Conservation (phyloP, 2,888 invertebrate genomes). For the Phymatocera aterrima region DNA sequence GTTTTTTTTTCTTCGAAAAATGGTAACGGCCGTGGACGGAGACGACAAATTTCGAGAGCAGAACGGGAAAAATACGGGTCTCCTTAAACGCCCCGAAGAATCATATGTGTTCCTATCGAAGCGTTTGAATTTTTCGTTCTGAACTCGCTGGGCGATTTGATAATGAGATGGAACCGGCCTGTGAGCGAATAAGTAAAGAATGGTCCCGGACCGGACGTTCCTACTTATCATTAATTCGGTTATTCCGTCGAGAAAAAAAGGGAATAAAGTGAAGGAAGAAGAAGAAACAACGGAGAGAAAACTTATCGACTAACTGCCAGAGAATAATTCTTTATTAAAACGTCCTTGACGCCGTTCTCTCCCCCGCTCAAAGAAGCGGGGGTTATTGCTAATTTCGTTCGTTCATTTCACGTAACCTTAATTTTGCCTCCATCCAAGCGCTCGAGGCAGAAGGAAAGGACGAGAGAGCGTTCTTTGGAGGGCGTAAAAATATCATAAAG, state of each 20-base stretch:
- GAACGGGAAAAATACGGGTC: too few species aligned
- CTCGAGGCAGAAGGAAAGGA: too few species aligned
- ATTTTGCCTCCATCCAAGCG: background rate
- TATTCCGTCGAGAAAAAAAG: too few species aligned
- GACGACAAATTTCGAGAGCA: too few species aligned
- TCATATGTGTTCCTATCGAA: too few species aligned
- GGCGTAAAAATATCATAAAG: slow-evolving; percentile 6
- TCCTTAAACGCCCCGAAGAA: too few species aligned
- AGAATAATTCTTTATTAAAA: background rate
- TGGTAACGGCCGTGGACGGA: too few species aligned
- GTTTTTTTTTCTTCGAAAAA: too few species aligned
- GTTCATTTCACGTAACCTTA: background rate
- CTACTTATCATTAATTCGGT: background rate
- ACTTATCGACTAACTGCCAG: background rate
- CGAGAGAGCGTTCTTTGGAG: background rate
- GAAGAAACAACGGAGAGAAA: too few species aligned
- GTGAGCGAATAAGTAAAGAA: background rate
- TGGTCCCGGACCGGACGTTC: background rate
- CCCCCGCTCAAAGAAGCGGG: background rate
- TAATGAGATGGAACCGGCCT: too few species aligned
- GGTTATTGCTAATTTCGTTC: background rate
- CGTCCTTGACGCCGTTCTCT: background rate
- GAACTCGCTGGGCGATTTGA: too few species aligned
- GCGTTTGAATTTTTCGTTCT: too few species aligned
- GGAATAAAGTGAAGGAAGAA: background rate